Conservation (phyloP, 2,113 vertebrate genomes). For the Leptobrachium ailaonicum region DNA sequence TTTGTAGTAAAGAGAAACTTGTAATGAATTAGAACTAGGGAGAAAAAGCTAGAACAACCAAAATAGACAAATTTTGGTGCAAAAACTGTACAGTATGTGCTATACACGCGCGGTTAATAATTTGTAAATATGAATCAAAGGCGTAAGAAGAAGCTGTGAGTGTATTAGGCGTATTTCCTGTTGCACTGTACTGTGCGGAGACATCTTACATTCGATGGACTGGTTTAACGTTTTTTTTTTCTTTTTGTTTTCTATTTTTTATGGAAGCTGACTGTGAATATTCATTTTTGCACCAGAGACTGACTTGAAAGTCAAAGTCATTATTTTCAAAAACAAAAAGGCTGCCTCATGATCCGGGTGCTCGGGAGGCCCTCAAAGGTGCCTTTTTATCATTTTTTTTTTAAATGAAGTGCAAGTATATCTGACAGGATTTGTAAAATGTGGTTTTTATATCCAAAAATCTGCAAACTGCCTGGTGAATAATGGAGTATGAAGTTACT, state of each 20-base stretch:
- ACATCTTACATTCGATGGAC: conserved; percentile 53
- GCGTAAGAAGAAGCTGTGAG: conserved; percentile 22
- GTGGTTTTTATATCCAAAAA: not conserved
- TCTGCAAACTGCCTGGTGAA: not conserved
- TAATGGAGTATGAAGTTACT: conserved; percentile 39
- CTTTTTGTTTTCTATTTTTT: conserved; percentile 55
- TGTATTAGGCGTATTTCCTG: conserved; percentile 20
- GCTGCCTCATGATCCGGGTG: conserved; percentile 53
- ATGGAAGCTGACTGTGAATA: conserved; percentile 52
- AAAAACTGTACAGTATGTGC: conserved; percentile 65
- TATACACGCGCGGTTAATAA: conserved; percentile 48
- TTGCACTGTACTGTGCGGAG: conserved; percentile 59
- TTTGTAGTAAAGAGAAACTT: conserved; percentile 62
- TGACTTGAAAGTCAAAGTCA: conserved; percentile 25
- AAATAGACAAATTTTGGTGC: conserved; percentile 62
- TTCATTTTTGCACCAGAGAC: conserved; percentile 54
- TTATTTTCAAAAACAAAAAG: conserved; percentile 43
- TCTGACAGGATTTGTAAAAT: not conserved
- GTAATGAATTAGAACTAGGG: conserved; percentile 59
- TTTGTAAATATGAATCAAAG: conserved; percentile 58
- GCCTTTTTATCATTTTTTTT: conserved; percentile 33
- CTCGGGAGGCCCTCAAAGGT: conserved; percentile 36
- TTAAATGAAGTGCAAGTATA: not conserved
- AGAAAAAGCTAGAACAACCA: conserved; percentile 57
- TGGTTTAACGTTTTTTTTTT: conserved; percentile 54